phyloP scores from a whole-genome alignment of 1,140 invertebrate species.

The Berghia stephanieae region DNA sequence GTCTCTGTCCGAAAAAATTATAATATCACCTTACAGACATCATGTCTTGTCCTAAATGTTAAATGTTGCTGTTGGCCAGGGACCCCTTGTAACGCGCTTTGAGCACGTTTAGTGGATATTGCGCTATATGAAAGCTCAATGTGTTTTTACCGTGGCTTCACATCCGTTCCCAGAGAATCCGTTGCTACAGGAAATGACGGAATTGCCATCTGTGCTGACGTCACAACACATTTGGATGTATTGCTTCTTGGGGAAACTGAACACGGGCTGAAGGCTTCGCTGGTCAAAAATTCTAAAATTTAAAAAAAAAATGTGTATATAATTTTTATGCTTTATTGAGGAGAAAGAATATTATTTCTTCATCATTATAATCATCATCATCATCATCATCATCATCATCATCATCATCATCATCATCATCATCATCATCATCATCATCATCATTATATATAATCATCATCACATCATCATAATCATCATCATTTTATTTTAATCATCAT shows the following conservation, averaged over 20 bases:
- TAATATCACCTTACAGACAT: too few relatives aligned
- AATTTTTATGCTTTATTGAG: neutral
- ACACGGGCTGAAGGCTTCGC: conserved; percentile 49
- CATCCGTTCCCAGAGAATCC: conserved; percentile 65
- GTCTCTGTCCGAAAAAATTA: too few relatives aligned
- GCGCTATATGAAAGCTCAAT: too few relatives aligned
- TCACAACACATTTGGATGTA: conserved; percentile 66
- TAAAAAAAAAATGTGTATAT: neutral
- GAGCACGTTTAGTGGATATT: too few relatives aligned
- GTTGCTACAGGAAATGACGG: conserved; percentile 62
- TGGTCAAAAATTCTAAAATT: conserved; percentile 58
- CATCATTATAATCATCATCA: neutral
- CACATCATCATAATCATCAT: too few relatives aligned
- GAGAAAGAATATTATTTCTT: neutral
- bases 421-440: conserved; percentile 5
- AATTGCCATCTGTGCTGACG: conserved; percentile 53
- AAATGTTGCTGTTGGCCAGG: too few relatives aligned
- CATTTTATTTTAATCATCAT: too few relatives aligned
- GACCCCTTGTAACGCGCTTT: too few relatives aligned
- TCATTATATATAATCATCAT: too few relatives aligned
- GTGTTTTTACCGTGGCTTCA: conserved; percentile 66
- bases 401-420: conserved; percentile 18
- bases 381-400: conserved; percentile 1
- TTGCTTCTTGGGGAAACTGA: conserved; percentile 62
- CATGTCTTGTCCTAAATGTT: too few relatives aligned